Conservation (phyloP, 2,888 invertebrate genomes). For the Gastracanthus pulcherrimus region DNA sequence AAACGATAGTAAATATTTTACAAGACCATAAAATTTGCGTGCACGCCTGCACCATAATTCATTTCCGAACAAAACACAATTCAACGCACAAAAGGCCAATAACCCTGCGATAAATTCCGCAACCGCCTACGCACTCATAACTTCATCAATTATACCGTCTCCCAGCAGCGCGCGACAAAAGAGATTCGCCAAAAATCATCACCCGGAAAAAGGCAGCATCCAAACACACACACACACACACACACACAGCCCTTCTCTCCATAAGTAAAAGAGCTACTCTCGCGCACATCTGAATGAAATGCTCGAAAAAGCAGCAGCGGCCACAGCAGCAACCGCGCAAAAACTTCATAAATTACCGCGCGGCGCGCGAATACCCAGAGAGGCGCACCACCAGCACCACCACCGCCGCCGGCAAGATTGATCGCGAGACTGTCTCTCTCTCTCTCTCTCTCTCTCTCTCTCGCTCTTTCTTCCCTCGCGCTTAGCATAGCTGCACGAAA, state of each 20-base stretch:
- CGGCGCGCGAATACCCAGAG: neutral
- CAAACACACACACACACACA: neutral
- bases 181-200: constrained; percentile 7
- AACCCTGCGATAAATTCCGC: too few species aligned
- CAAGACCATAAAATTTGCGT: neutral
- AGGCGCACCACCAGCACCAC: too few species aligned
- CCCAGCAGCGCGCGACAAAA: too few species aligned
- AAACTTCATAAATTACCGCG: constrained; percentile 37
- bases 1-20: neutral
- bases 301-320: neutral
- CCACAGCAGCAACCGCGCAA: neutral
- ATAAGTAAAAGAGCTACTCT: too few species aligned
- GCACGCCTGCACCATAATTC: too few species aligned
- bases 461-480: too few species aligned
- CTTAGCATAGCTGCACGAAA: constrained; percentile 5
- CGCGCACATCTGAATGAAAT: neutral
- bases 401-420: constrained; percentile 36
- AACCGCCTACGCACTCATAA: too few species aligned
- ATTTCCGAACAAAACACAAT: too few species aligned
- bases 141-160: too few species aligned
- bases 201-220: neutral
- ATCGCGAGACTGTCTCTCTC: neutral
- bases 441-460: too few species aligned
- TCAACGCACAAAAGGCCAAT: too few species aligned
- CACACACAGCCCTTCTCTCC: too few species aligned